Base-by-base conservation (phyloP, 2,113 vertebrate genomes). In the Ovis aries region DNA sequence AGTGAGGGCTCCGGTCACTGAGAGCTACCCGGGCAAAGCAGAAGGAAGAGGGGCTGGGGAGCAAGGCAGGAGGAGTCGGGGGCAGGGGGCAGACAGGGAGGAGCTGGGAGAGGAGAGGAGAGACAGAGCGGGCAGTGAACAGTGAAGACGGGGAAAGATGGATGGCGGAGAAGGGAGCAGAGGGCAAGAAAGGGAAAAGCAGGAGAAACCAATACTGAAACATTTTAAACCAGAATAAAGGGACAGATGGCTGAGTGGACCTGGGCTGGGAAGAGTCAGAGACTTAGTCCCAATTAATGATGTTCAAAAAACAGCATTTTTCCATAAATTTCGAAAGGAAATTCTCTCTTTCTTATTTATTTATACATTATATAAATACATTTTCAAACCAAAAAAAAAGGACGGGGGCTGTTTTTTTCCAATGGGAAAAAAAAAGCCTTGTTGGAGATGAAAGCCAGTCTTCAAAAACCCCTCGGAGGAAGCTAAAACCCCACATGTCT, bases 401-500 rank as follows among this genome's bases (percentile, higher is more conserved):
- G 31, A 14, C 10, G 29, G 96, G 90, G 55, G 19, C 25, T 12
- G 1, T 84, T 91, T 98, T 88, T 98, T 97, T 97, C 97, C 97
- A 98, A 98, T 95, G 98, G 98, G 98, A 98, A 98, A 98, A 98
- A 98, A 98, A 98, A 98, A 98, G 98, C 84, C 85, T 59, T 78
- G 78, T 83, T 82, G 31, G 95, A 99, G 98, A 99, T 99, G 98
- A 99, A 99, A 99, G 99, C 98, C 67, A 95, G 97, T 95, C 98
- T 99, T 98, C 98, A 98, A 98, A 98, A 98, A 98, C 98, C 98
- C 97, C 97, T 98, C 94, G 91, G 98, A 98, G 98, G 98, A 99
- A 99, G 98, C 98, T 88, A 6, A 99, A 97, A 98, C 98, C 98
- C 98, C 96, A 97, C 98, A 98, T 97, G 98, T 98, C 98, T 98